Evolutionary conservation across 37 sponge, comb jelly and placozoan species (phyloP).

Genomic region (Eunapius fragilis): DNA sequence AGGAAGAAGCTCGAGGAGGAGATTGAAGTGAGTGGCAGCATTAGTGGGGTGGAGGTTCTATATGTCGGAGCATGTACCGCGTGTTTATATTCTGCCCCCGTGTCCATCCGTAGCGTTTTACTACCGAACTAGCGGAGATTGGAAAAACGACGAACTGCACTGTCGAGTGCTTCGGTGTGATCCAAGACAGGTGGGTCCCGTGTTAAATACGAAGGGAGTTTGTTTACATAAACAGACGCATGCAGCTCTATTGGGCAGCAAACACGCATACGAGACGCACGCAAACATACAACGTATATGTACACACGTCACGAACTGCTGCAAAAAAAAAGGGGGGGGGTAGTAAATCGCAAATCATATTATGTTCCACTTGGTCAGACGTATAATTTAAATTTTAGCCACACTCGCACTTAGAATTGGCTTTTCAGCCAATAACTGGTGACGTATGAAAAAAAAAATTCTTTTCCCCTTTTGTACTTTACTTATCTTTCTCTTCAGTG

Average conservation of each 20-base stretch:
- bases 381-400: not conserved
- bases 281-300: not conserved
- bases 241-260: not conserved
- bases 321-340: too few relatives aligned
- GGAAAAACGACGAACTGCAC: slow-evolving; percentile 54
- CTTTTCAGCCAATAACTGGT: too few relatives aligned
- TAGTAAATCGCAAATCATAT: too few relatives aligned
- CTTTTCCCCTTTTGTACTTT: not conserved
- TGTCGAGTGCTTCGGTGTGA: slow-evolving; percentile 36
- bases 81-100: too few relatives aligned
- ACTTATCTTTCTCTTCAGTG: slow-evolving; percentile 30
- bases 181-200: slow-evolving; percentile 52
- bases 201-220: too few relatives aligned
- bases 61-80: too few relatives aligned
- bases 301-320: too few relatives aligned
- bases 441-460: not conserved
- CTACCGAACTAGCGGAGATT: slow-evolving; percentile 31
- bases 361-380: too few relatives aligned
- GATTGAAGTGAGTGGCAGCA: slow-evolving; percentile 41
- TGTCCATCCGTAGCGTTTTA: slow-evolving; percentile 23
- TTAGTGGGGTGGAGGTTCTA: too few relatives aligned
- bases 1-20: slow-evolving; percentile 43
- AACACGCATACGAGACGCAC: not conserved
- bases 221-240: not conserved
- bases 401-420: not conserved